phyloP scores from a whole-genome alignment of 2,888 invertebrate genomes.

The Pilophorus perplexus region DNA sequence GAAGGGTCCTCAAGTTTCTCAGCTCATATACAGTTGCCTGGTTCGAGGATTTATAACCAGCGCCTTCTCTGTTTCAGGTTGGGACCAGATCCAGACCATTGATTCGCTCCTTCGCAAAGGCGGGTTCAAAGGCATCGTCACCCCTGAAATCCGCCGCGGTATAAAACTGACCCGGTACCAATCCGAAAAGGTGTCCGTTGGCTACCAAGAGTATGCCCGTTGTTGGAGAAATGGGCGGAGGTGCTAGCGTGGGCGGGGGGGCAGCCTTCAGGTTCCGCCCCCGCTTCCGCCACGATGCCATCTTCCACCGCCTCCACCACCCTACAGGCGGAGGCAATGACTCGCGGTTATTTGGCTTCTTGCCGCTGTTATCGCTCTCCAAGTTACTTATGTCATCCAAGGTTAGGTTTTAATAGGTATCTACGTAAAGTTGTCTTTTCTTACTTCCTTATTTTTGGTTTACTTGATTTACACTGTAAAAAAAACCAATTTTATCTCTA shows the following conservation, averaged over 20 bases:
- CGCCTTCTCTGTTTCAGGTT: too few relatives aligned
- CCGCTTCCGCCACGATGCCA: conserved; percentile 49
- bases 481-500: too few relatives aligned
- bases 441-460: too few relatives aligned
- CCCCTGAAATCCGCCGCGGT: conserved; percentile 80
- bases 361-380: conserved; percentile 32
- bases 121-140: conserved; percentile 88
- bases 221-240: conserved; percentile 61
- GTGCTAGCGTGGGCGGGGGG: conserved; percentile 71
- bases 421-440: too few relatives aligned
- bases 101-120: conserved; percentile 96
- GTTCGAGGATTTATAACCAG: too few relatives aligned
- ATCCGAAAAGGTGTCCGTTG: conserved; percentile 89
- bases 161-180: conserved; percentile 95
- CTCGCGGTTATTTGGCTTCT: conserved; percentile 37
- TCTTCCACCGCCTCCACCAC: conserved; percentile 51
- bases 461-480: too few relatives aligned
- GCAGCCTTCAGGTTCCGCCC: conserved; percentile 49
- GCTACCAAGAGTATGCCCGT: conserved; percentile 78
- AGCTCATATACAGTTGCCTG: too few relatives aligned
- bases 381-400: conserved; percentile 33
- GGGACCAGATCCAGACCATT: conserved; percentile 98
- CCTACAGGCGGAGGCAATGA: conserved; percentile 37
- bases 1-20: too few relatives aligned
- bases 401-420: conserved; percentile 17